Conservation (phyloP, 2,113 vertebrate genomes). For the Pachycephala philippinensis region DNA sequence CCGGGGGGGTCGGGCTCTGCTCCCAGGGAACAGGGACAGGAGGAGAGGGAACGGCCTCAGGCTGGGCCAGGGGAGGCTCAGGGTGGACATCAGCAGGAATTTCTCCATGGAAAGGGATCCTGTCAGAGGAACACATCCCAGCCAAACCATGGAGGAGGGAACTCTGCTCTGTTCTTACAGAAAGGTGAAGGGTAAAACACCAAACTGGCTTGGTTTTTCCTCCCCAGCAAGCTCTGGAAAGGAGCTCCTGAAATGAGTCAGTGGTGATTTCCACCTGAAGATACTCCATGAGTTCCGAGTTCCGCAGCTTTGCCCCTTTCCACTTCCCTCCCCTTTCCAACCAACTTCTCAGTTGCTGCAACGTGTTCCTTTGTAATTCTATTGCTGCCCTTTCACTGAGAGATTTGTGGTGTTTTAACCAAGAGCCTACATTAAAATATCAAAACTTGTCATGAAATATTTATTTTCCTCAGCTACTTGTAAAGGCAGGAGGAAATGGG, state of each 20-base stretch:
- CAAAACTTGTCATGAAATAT: slow-evolving; percentile 64
- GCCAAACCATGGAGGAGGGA: neutral
- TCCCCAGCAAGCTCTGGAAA: neutral
- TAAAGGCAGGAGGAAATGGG: slow-evolving; percentile 12
- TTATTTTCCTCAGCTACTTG: slow-evolving; percentile 54
- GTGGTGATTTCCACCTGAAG: neutral
- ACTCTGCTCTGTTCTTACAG: neutral
- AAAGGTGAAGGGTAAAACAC: neutral
- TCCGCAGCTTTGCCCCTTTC: neutral
- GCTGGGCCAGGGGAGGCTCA: neutral
- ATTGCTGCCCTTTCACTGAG: neutral
- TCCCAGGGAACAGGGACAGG: neutral
- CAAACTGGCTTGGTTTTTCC: neutral
- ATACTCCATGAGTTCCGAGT: fast-evolving
- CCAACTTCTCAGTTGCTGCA: neutral
- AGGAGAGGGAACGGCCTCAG: neutral
- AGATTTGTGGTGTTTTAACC: slow-evolving; percentile 59
- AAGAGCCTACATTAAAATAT: slow-evolving; percentile 55
- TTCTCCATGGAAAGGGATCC: neutral
- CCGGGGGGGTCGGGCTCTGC: fast-evolving
- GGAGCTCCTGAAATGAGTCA: neutral
- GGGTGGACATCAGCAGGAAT: fast-evolving
- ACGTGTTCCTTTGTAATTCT: neutral
- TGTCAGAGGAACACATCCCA: neutral
- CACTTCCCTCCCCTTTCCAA: neutral